These are phyloP conservation scores for Schizotus pectinicornis DNA, from an alignment of 2,888 invertebrate genomes.

Conservation along the genomic window DNA sequence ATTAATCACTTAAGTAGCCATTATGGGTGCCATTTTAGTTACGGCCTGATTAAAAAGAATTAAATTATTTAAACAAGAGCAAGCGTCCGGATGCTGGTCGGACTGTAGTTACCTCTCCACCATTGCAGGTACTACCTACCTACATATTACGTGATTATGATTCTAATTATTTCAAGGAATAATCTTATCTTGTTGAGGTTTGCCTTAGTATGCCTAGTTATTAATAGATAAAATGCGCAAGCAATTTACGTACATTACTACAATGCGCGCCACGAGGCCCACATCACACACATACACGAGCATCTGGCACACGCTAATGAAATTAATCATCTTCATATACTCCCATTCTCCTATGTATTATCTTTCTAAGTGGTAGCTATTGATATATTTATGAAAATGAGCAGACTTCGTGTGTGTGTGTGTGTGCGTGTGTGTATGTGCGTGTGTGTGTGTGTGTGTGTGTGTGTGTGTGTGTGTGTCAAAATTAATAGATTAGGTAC, in stretches of 20 bases:
- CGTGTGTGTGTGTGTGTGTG: background rate
- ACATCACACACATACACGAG: background rate
- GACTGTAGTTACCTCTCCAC: no score
- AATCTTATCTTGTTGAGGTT: no score
- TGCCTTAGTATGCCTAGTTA: background rate
- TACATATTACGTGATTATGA: no score
- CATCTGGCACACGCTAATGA: background rate
- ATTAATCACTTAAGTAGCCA: no score
- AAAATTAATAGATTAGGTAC: conserved; percentile 3
- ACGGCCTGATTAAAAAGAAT: no score
- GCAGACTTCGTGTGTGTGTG: background rate
- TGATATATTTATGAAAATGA: conserved; percentile 4
- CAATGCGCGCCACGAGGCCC: no score
- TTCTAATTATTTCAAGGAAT: no score
- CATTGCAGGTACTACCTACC: no score
- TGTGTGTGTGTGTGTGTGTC: background rate
- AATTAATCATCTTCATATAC: conserved; percentile 3
- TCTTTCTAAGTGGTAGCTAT: background rate
- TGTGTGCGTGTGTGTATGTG: background rate
- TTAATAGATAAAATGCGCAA: background rate
- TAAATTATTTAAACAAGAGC: no score
- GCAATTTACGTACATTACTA: background rate
- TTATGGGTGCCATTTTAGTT: no score
- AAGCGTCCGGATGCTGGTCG: no score
- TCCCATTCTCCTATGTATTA: background rate